Evolutionary conservation across 2,113 vertebrate genomes (phyloP), one percentile per base, ranked within the genome.

Genomic region (Scortum barcoo): DNA sequence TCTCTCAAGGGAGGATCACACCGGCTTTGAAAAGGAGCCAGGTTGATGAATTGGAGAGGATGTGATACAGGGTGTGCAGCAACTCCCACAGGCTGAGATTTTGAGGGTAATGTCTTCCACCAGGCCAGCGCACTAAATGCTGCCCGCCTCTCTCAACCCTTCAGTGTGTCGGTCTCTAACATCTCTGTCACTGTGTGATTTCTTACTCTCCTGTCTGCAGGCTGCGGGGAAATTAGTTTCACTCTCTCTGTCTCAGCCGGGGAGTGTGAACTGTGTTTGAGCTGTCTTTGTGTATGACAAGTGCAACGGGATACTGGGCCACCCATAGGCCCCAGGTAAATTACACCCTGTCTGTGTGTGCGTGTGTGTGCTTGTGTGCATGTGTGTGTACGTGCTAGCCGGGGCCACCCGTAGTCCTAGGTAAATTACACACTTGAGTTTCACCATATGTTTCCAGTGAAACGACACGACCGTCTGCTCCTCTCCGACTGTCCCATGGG

Each of bases 391-490:
- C 44, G 36, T 9, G 62, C 71, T 77, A 22, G 60, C 28, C 38
- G 16, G 53, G 92, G 91, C 93, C 90, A 88, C 91, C 90, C 85
- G 87, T 91, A 90, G 89, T 90, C 89, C 86, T 87, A 88, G 94
- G 86, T 85, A 94, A 94, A 93, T 96, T 93, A 91, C 76, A 86
- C 63, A 91, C 90, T 94, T 93, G 92, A 91, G 87, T 90, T 92
- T 92, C 91, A 86, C 93, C 83, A 73, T 88, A 86, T 94, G 91
- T 93, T 92, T 93, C 78, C 88, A 88, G 90, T 86, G 88, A 88
- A 92, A 93, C 51, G 73, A 92, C 93, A 88, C 70, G 73, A 84
- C 78, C 70, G 92, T 92, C 93, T 93, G 92, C 87, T 89, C 89
- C 70, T 85, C 80, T 89, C 84, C 48, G 44, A 76, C 85, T 71